Evolutionary conservation across 2,797 vertebrate species (phyloP), one percentile per base, ranked within the genome.

Genomic region (Enteromius trimaculatus): DNA sequence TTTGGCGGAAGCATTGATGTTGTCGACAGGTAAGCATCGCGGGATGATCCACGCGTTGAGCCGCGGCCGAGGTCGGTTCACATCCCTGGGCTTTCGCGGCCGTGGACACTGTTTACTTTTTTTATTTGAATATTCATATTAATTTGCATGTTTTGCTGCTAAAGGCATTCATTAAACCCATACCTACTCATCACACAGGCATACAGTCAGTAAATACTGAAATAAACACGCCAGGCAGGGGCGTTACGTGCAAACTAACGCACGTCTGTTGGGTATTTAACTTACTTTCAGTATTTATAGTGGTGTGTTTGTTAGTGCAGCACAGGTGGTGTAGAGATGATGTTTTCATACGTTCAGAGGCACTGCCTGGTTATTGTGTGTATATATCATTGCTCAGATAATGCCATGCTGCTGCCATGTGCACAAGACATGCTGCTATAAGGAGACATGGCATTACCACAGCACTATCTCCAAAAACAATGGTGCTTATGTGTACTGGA

Each of bases 21-120:
- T 88, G 85, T 88, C 87, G 37, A 88, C 87, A 85, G 87, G 87
- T 88, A 81, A 87, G 87, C 5, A 5, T 3, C 53, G 8, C 60
- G 3, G 19, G 34, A 17, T 21, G 6, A 29, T 66, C 10, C 60
- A 49, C 62, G 42, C 77, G 53, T 19, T 23, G 14, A 23, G 58
- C 34, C 19, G 21, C 42, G 49, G 23, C n/a, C 49, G 31, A 6
- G 55, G 7, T 23, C 70, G 26, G 17, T 42, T 53, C 78, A 66
- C 16, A 42, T 26, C 49, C 11, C 51, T n/a, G 55, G 11, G 26
- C 5, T 31, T 70, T 51, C 70, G 58, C 70, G 58, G 42, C 55
- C 65, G 51, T 70, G n/a, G 14, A 80, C 21, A 3, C 17, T 4
- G 6, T 2, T 65, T 53, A 10, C 31, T 21, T 21, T 55, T 64